Conservation (phyloP, 1,140 invertebrate species). For the Zaprionus inermis region DNA sequence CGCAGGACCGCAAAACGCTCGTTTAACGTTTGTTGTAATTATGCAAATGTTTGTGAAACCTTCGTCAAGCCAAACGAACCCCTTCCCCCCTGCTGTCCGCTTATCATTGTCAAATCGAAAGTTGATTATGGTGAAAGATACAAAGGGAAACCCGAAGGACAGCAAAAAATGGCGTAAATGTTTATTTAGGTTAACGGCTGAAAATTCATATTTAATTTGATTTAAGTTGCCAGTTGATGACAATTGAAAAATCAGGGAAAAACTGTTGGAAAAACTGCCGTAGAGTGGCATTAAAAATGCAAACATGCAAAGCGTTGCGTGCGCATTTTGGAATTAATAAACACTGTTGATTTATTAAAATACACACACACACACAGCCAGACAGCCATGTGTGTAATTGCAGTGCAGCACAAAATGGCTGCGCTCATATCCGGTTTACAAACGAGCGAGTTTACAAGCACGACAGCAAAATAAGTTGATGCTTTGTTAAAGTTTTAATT, state of each 20-base stretch:
- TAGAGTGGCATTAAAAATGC: neutral
- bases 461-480: slow-evolving; percentile 11
- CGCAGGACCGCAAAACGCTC: slow-evolving; percentile 20
- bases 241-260: slow-evolving; percentile 24
- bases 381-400: neutral
- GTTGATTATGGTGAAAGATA: slow-evolving; percentile 26
- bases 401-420: slow-evolving; percentile 34
- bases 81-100: slow-evolving; percentile 2
- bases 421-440: slow-evolving; percentile 57
- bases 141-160: neutral
- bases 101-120: slow-evolving; percentile 71
- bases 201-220: slow-evolving; percentile 66
- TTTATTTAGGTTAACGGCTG: slow-evolving; percentile 55
- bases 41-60: slow-evolving; percentile 66
- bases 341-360: slow-evolving; percentile 69
- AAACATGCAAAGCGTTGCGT: slow-evolving; percentile 34
- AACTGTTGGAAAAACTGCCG: slow-evolving; percentile 29
- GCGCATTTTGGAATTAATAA: slow-evolving; percentile 70
- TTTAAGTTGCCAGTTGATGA: slow-evolving; percentile 33
- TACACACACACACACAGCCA: slow-evolving; percentile 26
- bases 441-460: slow-evolving; percentile 29
- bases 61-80: slow-evolving; percentile 33
- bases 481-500: slow-evolving; percentile 64
- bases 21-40: slow-evolving; percentile 49
- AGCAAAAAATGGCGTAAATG: slow-evolving; percentile 35